phyloP scores from a whole-genome alignment of 1,140 invertebrate species.

The Samia ricini region DNA sequence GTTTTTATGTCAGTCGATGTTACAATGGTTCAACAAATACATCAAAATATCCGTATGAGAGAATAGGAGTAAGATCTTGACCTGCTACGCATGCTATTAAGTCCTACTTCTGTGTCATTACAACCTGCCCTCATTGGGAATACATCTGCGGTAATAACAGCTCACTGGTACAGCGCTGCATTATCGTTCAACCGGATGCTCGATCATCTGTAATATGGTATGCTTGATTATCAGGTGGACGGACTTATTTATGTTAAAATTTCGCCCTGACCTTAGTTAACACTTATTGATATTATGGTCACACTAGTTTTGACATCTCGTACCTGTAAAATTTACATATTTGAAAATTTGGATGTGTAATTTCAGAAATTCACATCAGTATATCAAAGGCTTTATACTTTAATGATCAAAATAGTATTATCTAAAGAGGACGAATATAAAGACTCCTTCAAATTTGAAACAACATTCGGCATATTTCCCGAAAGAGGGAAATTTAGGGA shows the following conservation, averaged over 20 bases:
- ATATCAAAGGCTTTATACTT: too few relatives aligned
- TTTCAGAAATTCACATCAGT: background rate
- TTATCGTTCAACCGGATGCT: conserved; percentile 53
- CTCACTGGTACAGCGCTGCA: conserved; percentile 23
- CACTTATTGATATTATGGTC: background rate
- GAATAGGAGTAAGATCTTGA: conserved; percentile 40
- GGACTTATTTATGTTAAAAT: background rate
- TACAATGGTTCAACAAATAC: background rate
- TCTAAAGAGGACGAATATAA: too few relatives aligned
- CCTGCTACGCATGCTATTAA: conserved; percentile 26
- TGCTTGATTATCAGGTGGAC: conserved; percentile 48
- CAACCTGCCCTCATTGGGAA: conserved; percentile 29
- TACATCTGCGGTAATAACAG: conserved; percentile 45
- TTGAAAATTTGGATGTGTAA: background rate
- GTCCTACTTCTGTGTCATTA: conserved; percentile 33
- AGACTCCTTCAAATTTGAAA: too few relatives aligned
- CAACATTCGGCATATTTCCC: too few relatives aligned
- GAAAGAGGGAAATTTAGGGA: too few relatives aligned
- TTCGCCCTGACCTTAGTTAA: background rate
- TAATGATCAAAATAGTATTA: too few relatives aligned
- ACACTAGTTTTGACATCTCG: too few relatives aligned
- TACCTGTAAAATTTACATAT: too few relatives aligned
- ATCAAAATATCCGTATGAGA: background rate
- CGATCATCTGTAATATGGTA: conserved; percentile 55
- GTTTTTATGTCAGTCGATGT: too few relatives aligned